Percentiles rank a stretch among this genome's conserved stretches.
Conservation (phyloP, 2,113 vertebrate species). For the Cryptoleucopteryx plumbea region DNA sequence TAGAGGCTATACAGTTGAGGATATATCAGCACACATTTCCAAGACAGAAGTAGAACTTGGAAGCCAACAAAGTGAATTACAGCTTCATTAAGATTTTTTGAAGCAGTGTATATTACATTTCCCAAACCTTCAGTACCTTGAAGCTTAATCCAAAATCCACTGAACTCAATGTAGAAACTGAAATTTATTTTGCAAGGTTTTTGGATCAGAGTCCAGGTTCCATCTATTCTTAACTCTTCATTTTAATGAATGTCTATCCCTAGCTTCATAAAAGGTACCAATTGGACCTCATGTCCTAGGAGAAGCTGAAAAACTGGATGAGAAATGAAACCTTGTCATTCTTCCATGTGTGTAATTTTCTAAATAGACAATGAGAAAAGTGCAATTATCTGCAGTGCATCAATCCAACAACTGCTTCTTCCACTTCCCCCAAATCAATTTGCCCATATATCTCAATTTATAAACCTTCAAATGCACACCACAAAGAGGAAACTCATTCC, state of each 20-base stretch:
- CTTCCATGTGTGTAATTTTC: background rate
- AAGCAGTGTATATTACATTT: background rate
- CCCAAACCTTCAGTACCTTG: background rate
- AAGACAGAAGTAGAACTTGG: background rate
- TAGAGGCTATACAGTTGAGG: background rate
- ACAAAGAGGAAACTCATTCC: background rate
- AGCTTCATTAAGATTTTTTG: background rate
- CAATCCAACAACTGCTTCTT: background rate
- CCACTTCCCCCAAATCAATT: background rate
- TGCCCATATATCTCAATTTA: background rate
- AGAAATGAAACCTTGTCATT: background rate
- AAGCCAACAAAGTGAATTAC: background rate
- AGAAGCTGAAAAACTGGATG: background rate
- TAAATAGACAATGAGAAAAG: background rate
- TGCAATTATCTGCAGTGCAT: background rate
- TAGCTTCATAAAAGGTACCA: background rate
- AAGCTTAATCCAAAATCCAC: background rate
- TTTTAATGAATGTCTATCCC: background rate
- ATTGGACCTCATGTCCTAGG: background rate
- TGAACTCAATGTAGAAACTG: background rate
- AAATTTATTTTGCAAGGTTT: background rate
- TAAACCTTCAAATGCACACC: background rate
- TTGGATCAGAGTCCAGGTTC: background rate
- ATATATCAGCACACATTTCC: background rate
- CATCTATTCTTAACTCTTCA: background rate